Evolutionary conservation across 1,140 invertebrate species (phyloP), one percentile per base, ranked within the genome.

Genomic region (Plodia interpunctella): DNA sequence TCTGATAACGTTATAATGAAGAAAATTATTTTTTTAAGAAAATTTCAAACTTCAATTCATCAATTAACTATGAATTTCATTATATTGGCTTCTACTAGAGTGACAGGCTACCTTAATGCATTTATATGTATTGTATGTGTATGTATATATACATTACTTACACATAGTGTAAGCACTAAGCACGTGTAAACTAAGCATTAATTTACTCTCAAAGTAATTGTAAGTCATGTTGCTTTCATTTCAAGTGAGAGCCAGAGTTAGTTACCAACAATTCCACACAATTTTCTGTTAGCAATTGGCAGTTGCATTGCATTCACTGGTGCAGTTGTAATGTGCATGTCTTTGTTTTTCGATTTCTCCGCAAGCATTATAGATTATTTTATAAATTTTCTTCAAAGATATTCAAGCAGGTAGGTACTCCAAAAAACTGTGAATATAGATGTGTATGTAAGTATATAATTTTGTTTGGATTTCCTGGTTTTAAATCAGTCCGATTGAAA

Each of bases 211-310:
- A 44, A 15, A 44, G 38, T 44, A 15, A 44, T 44, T n/a, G 13
- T 32, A 11, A 15, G 38, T 15, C 5, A 17, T 44, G 38, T 44
- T 44, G 38, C 38, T 44, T 44, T 44, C 38, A 44, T 44, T 44
- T 44, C 38, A 44, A 44, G 38, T 44, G 38, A 44, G 38, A 44
- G 38, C 10, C 38, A 3, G 32, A 35, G 32, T 35, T 6, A 32
- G 13, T 17, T 15, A 44, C 38, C 15, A 44, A 44, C 38, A 44
- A 44, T 44, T 44, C 38, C 38, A 44, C 38, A 44, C 38, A 44
- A 44, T 44, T 44, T 44, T 44, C 38, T 44, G 15, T 6, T 10
- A 1, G 13, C 38, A 44, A 44, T 44, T 44, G 38, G 38, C 38
- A 44, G 38, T 44, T 44, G 13, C 38, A 44, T 44, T 44, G 13